Evolutionary conservation across 2,113 vertebrate species (phyloP).

Genomic region (Nycticebus coucang): DNA sequence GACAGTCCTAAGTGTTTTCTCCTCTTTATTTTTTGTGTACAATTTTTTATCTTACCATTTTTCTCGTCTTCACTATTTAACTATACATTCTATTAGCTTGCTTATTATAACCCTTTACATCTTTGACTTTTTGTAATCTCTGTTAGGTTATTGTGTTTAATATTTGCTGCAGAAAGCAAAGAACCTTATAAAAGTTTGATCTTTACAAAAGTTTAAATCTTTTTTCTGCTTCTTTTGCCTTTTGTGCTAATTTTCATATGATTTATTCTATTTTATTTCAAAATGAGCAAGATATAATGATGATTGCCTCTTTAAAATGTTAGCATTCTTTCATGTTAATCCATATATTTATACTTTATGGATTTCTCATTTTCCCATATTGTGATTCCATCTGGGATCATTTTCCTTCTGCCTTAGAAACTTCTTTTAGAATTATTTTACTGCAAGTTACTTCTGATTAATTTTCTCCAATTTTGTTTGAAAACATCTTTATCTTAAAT

Average conservation of each 20-base stretch:
- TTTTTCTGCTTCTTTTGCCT: not conserved
- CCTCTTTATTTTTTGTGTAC: not conserved
- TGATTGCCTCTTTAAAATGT: not conserved
- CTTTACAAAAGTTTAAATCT: not conserved
- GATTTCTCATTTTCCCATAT: not conserved
- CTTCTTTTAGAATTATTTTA: not conserved
- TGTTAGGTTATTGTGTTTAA: not conserved
- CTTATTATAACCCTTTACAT: not conserved
- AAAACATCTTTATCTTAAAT: not conserved
- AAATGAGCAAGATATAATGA: not conserved
- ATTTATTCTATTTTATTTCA: not conserved
- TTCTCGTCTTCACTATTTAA: not conserved
- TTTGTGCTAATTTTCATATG: not conserved
- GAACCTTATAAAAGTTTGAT: not conserved
- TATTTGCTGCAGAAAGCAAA: not conserved
- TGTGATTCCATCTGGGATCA: not conserved
- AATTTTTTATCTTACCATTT: not conserved
- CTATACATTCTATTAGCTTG: not conserved
- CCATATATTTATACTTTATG: not conserved
- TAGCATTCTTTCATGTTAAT: not conserved
- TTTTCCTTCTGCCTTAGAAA: not conserved
- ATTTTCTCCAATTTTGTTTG: not conserved
- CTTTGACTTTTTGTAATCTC: not conserved
- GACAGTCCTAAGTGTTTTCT: not conserved
- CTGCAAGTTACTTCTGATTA: not conserved